Evolutionary conservation across 1,140 invertebrate species (phyloP).

Genomic region (Cydia strobilella): DNA sequence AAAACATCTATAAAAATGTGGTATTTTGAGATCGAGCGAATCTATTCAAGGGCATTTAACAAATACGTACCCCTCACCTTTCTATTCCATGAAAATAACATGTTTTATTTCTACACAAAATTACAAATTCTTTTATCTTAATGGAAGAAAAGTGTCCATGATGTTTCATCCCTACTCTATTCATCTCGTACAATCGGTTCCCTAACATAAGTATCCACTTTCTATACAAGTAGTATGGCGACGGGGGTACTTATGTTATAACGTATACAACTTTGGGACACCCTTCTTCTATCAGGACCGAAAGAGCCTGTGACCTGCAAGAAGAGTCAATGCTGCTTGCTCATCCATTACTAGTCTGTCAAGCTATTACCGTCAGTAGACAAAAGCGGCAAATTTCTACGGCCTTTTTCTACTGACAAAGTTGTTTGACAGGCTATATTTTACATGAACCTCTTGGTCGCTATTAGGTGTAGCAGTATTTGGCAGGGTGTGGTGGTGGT

Average conservation of each 20-base stretch:
- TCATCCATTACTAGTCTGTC: not conserved
- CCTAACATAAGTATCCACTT: too few relatives aligned
- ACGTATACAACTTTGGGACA: not conserved
- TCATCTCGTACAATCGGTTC: not conserved
- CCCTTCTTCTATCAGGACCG: not conserved
- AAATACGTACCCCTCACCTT: not conserved
- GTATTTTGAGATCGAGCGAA: not conserved
- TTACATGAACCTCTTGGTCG: not conserved
- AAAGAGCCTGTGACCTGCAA: not conserved
- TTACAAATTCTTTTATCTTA: too few relatives aligned
- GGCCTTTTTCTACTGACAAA: too few relatives aligned
- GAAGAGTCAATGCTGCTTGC: not conserved
- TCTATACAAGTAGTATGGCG: too few relatives aligned
- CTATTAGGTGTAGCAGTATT: not conserved
- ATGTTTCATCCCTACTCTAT: too few relatives aligned
- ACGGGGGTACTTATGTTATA: not conserved
- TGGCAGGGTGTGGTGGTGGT: not conserved
- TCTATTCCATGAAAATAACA: not conserved
- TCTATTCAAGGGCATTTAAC: not conserved
- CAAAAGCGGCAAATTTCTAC: too few relatives aligned
- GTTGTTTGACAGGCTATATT: too few relatives aligned
- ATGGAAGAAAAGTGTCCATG: too few relatives aligned
- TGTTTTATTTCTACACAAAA: not conserved
- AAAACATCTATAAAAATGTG: not conserved
- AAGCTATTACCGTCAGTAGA: too few relatives aligned